Evolutionary conservation across 1,140 invertebrate species (phyloP), one percentile per base, ranked within the genome.

Genomic region (Drosophila hydei): DNA sequence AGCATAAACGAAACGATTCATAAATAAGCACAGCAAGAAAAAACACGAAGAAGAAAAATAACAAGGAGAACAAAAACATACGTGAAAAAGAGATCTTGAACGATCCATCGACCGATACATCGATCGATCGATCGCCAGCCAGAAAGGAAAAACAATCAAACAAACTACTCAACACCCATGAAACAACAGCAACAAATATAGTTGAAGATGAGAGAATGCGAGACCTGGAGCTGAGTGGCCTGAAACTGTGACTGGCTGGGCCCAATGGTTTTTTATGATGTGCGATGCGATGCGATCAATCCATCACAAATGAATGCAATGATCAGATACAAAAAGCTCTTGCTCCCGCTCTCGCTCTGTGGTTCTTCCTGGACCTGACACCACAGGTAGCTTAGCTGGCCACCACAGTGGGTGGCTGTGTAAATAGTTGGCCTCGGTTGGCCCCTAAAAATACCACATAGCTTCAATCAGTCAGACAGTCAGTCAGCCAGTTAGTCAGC

Each of bases 231-330:
- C 16, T 63, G 50, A 25, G 38, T 11, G 2, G 12, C 8, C 9
- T 1, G 38, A 16, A 42, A 14, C 38, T 42, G 38, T 43, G 18
- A 16, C 38, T 40, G 38, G n/a, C 42, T 19, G 36, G 51, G 62
- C 36, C n/a, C 40, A 42, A 58, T 63, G 30, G 65, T 63, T 62
- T 88, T 88, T 88, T 88, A 88, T 88, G 79, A 88, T 88, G 83
- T 88, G 83, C 83, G 64, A 88, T 83, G 69, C 65, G 83, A 88
- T 73, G 76, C 72, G 76, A 88, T 88, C 83, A 88, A 88, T 88
- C 83, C 75, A 88, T 88, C 83, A 88, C 56, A 73, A 67, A 77
- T 73, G 62, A 63, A 76, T 87, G 60, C 55, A 56, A 36, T 33
- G 69, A 55, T 67, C 25, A 42, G 52, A 21, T 56, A 19, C n/a